Conservation (phyloP, 1,140 invertebrate genomes). For the Adoxophyes honmai region DNA sequence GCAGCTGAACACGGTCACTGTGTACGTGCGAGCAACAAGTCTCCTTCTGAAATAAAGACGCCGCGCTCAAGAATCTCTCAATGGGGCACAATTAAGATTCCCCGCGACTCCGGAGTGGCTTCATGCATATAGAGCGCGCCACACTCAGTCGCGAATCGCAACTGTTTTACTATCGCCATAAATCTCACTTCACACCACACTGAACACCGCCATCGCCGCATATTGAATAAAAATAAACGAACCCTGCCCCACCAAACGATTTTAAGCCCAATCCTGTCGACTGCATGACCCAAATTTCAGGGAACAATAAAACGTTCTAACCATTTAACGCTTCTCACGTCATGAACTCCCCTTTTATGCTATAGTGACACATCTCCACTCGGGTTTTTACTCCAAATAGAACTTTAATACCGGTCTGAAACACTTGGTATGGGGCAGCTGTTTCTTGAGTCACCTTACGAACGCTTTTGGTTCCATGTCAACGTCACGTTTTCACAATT, state of each 20-base stretch:
- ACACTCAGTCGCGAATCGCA: conserved; percentile 32
- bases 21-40: conserved; percentile 53
- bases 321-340: conserved; percentile 56
- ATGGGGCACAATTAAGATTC: conserved; percentile 71
- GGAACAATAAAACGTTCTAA: conserved; percentile 24
- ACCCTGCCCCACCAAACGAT: conserved; percentile 29
- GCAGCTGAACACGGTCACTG: conserved; percentile 39
- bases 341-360: conserved; percentile 42
- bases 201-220: conserved; percentile 33
- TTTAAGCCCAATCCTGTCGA: conserved; percentile 37
- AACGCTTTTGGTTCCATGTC: conserved; percentile 38
- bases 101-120: conserved; percentile 39
- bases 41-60: conserved; percentile 59
- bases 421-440: conserved; percentile 26
- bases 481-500: conserved; percentile 57
- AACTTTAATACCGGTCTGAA: conserved; percentile 31
- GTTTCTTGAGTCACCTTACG: conserved; percentile 21
- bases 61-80: conserved; percentile 49
- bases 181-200: conserved; percentile 55
- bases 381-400: conserved; percentile 28
- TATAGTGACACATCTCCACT: conserved; percentile 44
- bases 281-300: conserved; percentile 39
- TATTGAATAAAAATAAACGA: conserved; percentile 54
- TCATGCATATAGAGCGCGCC: conserved; percentile 46
- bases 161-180: conserved; percentile 53